These are phyloP conservation scores for Herpetotheres cachinnans DNA, from an alignment of 2,113 vertebrate genomes.

Conservation along the genomic window DNA sequence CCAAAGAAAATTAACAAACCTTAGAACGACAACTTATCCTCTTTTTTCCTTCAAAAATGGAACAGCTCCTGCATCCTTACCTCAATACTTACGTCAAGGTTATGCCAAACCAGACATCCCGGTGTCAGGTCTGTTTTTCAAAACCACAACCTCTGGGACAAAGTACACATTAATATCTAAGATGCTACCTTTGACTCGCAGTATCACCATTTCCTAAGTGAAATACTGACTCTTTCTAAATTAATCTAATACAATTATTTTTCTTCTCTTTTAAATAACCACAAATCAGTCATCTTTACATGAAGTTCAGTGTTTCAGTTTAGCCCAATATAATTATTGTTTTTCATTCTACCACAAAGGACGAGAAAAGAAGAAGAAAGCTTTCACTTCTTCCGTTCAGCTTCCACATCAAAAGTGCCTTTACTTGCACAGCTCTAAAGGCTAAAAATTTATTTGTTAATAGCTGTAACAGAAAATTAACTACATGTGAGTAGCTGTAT, in stretches of 20 bases:
- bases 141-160: neutral
- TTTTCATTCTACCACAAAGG: neutral
- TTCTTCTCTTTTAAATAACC: neutral
- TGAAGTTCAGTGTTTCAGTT: neutral
- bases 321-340: neutral
- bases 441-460: neutral
- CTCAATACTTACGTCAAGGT: neutral
- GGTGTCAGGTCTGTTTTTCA: neutral
- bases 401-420: neutral
- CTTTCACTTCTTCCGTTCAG: neutral
- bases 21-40: neutral
- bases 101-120: neutral
- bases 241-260: neutral
- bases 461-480: neutral
- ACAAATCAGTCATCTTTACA: conserved; percentile 4
- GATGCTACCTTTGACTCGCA: neutral
- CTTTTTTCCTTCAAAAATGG: neutral
- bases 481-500: neutral
- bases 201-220: neutral
- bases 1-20: neutral
- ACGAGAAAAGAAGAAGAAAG: neutral
- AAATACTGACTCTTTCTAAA: neutral
- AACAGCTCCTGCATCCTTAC: neutral
- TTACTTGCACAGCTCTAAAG: neutral
- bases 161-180: neutral